These are phyloP conservation scores for Agrypnus murinus DNA, from an alignment of 2,888 invertebrate genomes.

Conservation along the genomic window DNA sequence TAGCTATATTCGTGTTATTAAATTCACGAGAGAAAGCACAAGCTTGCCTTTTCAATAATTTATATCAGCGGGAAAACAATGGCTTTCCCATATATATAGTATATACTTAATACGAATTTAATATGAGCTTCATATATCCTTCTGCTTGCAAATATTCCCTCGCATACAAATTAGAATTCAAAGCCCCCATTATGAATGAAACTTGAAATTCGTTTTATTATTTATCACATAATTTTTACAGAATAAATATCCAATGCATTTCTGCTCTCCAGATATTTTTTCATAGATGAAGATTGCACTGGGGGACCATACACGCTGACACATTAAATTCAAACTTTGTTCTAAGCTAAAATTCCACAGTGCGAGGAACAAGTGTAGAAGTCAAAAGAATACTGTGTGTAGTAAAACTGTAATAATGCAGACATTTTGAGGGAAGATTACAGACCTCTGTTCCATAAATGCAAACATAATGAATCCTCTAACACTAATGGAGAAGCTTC, in stretches of 20 bases:
- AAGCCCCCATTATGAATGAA: not conserved
- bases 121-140: not conserved
- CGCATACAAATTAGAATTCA: constrained; percentile 1
- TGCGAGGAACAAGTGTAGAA: constrained; percentile 15
- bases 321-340: constrained; percentile 19
- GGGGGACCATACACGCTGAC: constrained; percentile 8
- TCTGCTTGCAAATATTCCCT: not conserved
- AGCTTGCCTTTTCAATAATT: not conserved
- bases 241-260: not conserved
- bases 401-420: constrained; percentile 16
- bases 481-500: no score
- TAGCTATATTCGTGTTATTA: not conserved
- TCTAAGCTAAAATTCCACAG: constrained; percentile 2
- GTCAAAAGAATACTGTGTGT: not conserved
- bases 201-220: not conserved
- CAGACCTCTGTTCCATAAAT: constrained; percentile 14
- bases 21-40: not conserved
- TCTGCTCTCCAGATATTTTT: not conserved
- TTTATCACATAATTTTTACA: not conserved
- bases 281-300: not conserved
- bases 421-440: constrained; percentile 7
- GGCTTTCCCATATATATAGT: not conserved
- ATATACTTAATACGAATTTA: not conserved
- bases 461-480: constrained; percentile 3
- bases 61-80: constrained; percentile 1